phyloP scores from a whole-genome alignment of 2,113 vertebrate genomes.

The Bucco capensis region DNA sequence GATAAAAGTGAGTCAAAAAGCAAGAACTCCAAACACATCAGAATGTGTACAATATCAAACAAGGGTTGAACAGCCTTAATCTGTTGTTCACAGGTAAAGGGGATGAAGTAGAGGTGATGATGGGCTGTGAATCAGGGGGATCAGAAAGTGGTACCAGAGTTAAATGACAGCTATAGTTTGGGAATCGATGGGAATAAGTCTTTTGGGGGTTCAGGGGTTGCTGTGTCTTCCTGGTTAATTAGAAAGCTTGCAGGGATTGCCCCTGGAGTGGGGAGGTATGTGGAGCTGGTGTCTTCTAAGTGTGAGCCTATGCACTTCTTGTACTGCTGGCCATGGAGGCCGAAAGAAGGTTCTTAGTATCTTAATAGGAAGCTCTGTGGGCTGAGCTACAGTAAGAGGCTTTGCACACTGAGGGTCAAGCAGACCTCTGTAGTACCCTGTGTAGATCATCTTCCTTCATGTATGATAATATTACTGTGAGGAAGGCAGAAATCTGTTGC shows the following conservation, averaged over 20 bases:
- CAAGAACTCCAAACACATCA: background rate
- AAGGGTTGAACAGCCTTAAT: background rate
- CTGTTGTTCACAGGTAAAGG: background rate
- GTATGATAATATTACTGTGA: accelerated
- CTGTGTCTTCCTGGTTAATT: background rate
- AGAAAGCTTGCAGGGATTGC: background rate
- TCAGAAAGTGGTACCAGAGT: background rate
- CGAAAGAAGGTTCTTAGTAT: background rate
- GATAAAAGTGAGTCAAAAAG: constrained; percentile 43
- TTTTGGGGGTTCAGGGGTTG: background rate
- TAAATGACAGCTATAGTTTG: background rate
- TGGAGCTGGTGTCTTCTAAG: background rate
- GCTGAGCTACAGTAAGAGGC: background rate
- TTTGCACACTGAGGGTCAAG: background rate
- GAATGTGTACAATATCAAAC: background rate
- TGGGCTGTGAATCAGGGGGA: background rate
- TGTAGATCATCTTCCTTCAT: background rate
- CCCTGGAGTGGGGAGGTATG: accelerated
- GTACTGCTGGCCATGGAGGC: background rate
- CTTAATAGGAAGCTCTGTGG: accelerated
- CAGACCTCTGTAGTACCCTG: background rate
- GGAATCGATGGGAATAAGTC: background rate
- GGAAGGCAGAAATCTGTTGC: background rate
- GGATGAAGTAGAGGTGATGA: background rate
- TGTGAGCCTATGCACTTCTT: accelerated